Evolutionary conservation across 2,797 vertebrate species (phyloP).

Genomic region (Aplochiton taeniatus): DNA sequence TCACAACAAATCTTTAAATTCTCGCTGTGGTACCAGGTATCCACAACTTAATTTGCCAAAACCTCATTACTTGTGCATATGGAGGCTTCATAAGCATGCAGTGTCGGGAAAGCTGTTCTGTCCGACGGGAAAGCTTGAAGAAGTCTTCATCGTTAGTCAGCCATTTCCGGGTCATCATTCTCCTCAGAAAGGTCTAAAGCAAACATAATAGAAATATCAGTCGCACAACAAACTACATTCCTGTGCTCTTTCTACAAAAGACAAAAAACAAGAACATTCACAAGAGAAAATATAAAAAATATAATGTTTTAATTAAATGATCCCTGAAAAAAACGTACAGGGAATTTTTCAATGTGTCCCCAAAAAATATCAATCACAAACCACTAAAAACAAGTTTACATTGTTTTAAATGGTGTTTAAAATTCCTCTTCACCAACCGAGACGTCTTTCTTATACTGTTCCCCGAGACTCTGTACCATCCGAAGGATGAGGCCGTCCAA

Average conservation of each 20-base stretch:
- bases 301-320: too few species aligned
- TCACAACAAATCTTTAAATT: too few species aligned
- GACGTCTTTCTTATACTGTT: conserved; percentile 64
- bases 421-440: conserved; percentile 49
- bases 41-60: not conserved
- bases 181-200: conserved; percentile 71
- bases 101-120: conserved; percentile 61
- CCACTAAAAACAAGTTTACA: too few species aligned
- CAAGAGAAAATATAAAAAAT: too few species aligned
- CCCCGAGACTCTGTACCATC: conserved; percentile 54
- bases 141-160: conserved; percentile 70
- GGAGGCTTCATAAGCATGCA: conserved; percentile 73
- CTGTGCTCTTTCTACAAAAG: too few species aligned
- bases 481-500: conserved; percentile 38
- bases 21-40: not conserved
- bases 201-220: not conserved
- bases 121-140: conserved; percentile 49
- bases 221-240: not conserved
- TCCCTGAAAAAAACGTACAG: too few species aligned
- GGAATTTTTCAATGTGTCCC: too few species aligned
- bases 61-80: conserved; percentile 70
- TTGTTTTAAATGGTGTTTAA: not conserved
- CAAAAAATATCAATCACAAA: too few species aligned
- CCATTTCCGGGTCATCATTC: conserved; percentile 85
- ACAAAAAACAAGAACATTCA: too few species aligned